Base-by-base conservation (phyloP, 1,140 invertebrate genomes). In the Listronotus oregonensis region DNA sequence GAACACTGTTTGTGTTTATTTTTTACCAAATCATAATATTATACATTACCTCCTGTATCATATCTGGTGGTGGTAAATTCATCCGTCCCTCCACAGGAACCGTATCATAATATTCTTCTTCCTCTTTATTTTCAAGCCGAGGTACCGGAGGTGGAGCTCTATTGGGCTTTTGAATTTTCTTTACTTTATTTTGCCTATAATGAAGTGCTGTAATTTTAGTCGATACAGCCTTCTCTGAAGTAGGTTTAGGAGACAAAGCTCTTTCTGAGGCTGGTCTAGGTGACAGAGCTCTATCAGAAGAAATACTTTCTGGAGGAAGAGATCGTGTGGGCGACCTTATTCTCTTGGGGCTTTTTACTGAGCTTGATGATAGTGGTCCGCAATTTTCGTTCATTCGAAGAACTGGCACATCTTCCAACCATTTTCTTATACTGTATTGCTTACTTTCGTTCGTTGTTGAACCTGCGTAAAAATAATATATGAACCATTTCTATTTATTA, bases 371-470 rank as follows among this genome's bases (percentile, higher is more conserved):
- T n/a, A 66, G 9, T 10, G 31, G 14, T 11, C 17, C 34, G 10
- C 12, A 18, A 18, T 59, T 27, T 47, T 60, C 46, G 15, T 51
- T 39, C 12, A 37, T 6, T 51, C 46, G 12, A 14, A 78, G 61
- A 31, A 77, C 42, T 37, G 87, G 85, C 12, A 93, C 86, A 73
- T 91, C 87, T 74, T 91, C 89, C 18, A 93, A 73, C 91, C 90
- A 91, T 74, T 91, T 88, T 61, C 89, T 80, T 6, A 93, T 90
- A 71, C 84, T 89, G 63, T 82, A 82, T 71, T 89, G 84, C 73
- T 91, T 89, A 72, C 79, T 83, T 64, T 92, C 90, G 4, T 43
- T 64, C 4, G 34, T 57, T 10, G 54, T 40, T 14, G 47, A 49
- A 56, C 54, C 54, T 56, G 17, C 6, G 15, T n/a, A 49, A 49